Base-by-base conservation (phyloP, 2,888 invertebrate species). In the Lepidochrysops patricia region DNA sequence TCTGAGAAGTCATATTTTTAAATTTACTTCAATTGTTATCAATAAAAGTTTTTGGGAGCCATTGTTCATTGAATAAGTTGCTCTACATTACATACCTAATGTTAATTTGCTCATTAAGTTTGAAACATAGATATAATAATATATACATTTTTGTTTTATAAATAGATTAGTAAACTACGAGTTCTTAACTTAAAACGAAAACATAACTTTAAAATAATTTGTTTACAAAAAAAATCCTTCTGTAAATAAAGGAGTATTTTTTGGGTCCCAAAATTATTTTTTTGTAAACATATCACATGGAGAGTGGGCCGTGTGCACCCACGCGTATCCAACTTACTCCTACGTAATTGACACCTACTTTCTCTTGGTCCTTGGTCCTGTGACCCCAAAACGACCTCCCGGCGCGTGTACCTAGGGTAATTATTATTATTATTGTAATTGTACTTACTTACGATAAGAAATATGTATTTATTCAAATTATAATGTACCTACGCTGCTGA, bases 341-440 rank as follows among this genome's bases (percentile, higher is more conserved):
- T 19, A 43, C 19, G 43, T 43, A 19, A 9, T 43, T 43, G 19
- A 43, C 19, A 19, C 19, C 19, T 19, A 19, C 43, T 43, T 43
- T 43, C 43, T 43, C 43, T 43, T 19, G 43, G 43, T 43, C 43
- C 43, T 43, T 43, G 19, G 43, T 43, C 43, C 43, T 43, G 43
- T 43, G 43, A 43, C 43, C 43, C 19, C 37, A 7, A 15, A 37
- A 37, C 15, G 9, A 37, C 37, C 15, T 19, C 43, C 29, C 7
- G 29, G 29, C 7, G 29, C 43, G 43, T 23, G 12, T 23, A 19
- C 43, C 12, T 9, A 5, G 9, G 43, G 19, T 43, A 19, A 43
- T n/a, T n/a, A n/a, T n/a, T n/a, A n/a, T n/a, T n/a, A n/a, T n/a
- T n/a, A n/a, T n/a, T n/a, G n/a, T n/a, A n/a, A n/a, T n/a, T n/a